Evolutionary conservation across 2,797 vertebrate genomes (phyloP).

Genomic region (Neomorphus geoffroyi): DNA sequence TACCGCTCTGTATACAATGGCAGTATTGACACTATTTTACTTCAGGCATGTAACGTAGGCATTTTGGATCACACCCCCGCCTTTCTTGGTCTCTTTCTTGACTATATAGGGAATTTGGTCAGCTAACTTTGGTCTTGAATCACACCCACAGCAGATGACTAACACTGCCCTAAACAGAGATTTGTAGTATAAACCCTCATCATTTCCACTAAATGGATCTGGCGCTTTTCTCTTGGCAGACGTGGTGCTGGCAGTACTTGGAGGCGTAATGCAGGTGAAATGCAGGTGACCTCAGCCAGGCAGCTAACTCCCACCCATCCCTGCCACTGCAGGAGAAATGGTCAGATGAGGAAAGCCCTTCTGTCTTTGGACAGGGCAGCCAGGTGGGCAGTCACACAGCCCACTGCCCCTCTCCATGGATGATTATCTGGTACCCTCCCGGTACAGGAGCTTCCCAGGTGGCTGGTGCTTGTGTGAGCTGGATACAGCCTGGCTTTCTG

Average conservation of each 20-base stretch:
- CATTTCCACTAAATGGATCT: not conserved
- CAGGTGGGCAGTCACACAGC: not conserved
- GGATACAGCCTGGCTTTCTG: not conserved
- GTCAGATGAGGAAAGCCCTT: not conserved
- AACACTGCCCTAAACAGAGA: conserved; percentile 25
- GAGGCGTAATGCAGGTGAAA: not conserved
- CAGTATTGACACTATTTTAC: conserved; percentile 6
- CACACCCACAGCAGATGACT: conserved; percentile 59
- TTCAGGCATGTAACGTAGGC: not conserved
- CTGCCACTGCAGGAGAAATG: not conserved
- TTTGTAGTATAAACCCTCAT: not conserved
- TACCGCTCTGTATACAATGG: conserved; percentile 5
- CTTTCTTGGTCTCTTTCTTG: conserved; percentile 29
- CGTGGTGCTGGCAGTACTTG: fast-evolving
- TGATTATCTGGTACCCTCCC: not conserved
- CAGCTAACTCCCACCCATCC: not conserved
- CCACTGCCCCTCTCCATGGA: not conserved
- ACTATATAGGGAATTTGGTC: conserved; percentile 63
- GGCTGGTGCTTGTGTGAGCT: not conserved
- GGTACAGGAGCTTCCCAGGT: not conserved
- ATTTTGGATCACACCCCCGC: not conserved
- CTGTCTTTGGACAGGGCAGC: not conserved
- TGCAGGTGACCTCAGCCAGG: not conserved
- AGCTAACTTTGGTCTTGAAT: conserved; percentile 48
- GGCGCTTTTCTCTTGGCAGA: not conserved